Evolutionary conservation across 2,113 vertebrate species (phyloP), one percentile per base, ranked within the genome.

Genomic region (Amblyopsis rosae): DNA sequence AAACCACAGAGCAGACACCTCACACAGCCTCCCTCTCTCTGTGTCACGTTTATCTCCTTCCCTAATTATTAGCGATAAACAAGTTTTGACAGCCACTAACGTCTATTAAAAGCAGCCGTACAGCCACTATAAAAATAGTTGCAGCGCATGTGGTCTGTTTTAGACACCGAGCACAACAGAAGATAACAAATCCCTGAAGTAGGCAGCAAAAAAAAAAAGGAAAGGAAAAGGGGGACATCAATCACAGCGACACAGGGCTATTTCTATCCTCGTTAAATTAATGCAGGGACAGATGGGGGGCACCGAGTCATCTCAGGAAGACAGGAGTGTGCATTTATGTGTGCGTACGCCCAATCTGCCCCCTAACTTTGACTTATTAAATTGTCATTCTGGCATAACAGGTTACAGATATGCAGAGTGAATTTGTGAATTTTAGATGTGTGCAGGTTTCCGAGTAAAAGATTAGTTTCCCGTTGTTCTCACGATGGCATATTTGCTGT

Each of bases 251-350:
- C 73, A 41, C 70, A 82, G 46, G 65, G 75, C 73, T 62, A 73
- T 81, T 86, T 81, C 70, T 61, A 66, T 73, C 61, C 77, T 69
- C 75, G 78, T 83, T 86, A 79, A 82, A 81, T 80, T 80, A 79
- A 80, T 87, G 81, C 72, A 82, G 64, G 58, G 66, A 62, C 66
- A 47, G 59, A 82, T 45, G 57, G 32, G 70, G 73, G 72, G 73
- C 54, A 59, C 59, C 54, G 62, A 66, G 47, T 71, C 62, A 59
- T 76, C 74, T 62, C 17, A 19, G 56, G 55, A n/a, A 54, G 35
- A 71, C 33, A 58, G 53, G 9, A 60, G 47, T 66, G 62, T 62
- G 35, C 35, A 15, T 7, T 1, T 41, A 41, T 41, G 35, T 41
- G 35, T 41, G 53, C 17, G 51, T 61, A 67, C 26, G 51, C 69